These are phyloP conservation scores for Sisyra terminalis DNA, from an alignment of 2,888 invertebrate species.

Conservation along the genomic window DNA sequence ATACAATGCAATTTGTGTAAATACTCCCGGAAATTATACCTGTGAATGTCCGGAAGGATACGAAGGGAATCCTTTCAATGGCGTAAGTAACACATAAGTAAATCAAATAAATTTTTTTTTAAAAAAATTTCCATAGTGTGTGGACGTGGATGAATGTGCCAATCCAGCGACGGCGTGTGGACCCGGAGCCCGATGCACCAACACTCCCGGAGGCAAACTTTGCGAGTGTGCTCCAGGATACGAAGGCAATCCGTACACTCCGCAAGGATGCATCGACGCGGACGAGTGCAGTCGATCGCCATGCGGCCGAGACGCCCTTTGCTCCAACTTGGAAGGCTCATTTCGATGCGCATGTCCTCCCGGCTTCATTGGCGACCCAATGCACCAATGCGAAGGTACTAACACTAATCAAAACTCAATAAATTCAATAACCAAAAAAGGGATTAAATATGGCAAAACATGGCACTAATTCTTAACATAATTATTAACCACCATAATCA, in stretches of 20 bases:
- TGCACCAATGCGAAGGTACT: slow-evolving; percentile 56
- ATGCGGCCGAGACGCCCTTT: slow-evolving; percentile 66
- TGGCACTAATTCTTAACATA: neutral
- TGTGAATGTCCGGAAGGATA: slow-evolving; percentile 72
- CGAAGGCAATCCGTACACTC: slow-evolving; percentile 58
- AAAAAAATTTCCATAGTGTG: slow-evolving; percentile 35
- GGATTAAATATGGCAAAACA: neutral
- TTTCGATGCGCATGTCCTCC: slow-evolving; percentile 69
- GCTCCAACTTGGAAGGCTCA: slow-evolving; percentile 62
- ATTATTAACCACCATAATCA: slow-evolving; percentile 17
- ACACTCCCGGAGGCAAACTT: slow-evolving; percentile 61
- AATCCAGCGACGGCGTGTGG: slow-evolving; percentile 57
- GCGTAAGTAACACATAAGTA: slow-evolving; percentile 25
- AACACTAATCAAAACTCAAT: too few species aligned
- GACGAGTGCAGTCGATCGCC: slow-evolving; percentile 59
- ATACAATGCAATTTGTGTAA: slow-evolving; percentile 61
- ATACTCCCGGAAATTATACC: slow-evolving; percentile 74
- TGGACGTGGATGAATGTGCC: slow-evolving; percentile 72
- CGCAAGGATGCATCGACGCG: slow-evolving; percentile 49
- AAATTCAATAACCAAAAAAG: neutral
- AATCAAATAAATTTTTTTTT: neutral
- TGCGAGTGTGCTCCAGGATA: slow-evolving; percentile 74
- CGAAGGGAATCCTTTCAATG: slow-evolving; percentile 65
- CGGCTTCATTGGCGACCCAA: slow-evolving; percentile 67
- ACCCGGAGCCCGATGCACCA: slow-evolving; percentile 60